A percentile compares a stretch with the other conserved stretches of the same genome.
phyloP scores from a whole-genome alignment of 2,797 vertebrate species.

The Bradypodion pumilum region DNA sequence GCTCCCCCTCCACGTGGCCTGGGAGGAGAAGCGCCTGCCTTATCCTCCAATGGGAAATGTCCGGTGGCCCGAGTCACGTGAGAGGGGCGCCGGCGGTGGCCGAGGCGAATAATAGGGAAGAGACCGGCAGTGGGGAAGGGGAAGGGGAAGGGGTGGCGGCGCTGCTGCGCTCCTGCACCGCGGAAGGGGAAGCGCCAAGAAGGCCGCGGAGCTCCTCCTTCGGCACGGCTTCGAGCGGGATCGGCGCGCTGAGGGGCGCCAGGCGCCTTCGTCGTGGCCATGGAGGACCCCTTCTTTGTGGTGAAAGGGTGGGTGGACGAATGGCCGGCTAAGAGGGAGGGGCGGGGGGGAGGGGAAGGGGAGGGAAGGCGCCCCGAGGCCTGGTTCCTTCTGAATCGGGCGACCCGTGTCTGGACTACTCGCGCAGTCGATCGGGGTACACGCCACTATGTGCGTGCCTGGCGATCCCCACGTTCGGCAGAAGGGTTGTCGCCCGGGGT shows the following conservation, averaged over 20 bases:
- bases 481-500: too few relatives aligned
- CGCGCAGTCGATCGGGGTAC: too few relatives aligned
- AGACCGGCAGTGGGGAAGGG: not conserved
- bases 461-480: too few relatives aligned
- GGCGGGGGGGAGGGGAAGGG: rapidly evolving
- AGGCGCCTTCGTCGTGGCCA: slow-evolving; percentile 87
- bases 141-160: slow-evolving; percentile 15
- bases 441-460: too few relatives aligned
- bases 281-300: slow-evolving; percentile 99
- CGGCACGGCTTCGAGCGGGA: not conserved
- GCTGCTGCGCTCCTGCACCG: too few relatives aligned
- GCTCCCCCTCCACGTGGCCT: slow-evolving; percentile 7
- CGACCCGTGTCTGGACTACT: not conserved
- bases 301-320: slow-evolving; percentile 89
- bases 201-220: not conserved
- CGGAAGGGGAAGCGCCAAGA: not conserved
- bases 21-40: not conserved
- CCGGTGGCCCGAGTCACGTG: slow-evolving; percentile 27
- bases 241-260: slow-evolving; percentile 37
- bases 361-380: not conserved
- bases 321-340: too few relatives aligned
- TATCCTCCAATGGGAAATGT: not conserved
- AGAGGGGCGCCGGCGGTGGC: not conserved
- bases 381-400: not conserved
- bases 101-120: slow-evolving; percentile 30